A percentile compares a stretch with the other conserved stretches of the same genome.
Evolutionary conservation across 2,888 invertebrate species (phyloP).

Genomic region (Eulithis testata): DNA sequence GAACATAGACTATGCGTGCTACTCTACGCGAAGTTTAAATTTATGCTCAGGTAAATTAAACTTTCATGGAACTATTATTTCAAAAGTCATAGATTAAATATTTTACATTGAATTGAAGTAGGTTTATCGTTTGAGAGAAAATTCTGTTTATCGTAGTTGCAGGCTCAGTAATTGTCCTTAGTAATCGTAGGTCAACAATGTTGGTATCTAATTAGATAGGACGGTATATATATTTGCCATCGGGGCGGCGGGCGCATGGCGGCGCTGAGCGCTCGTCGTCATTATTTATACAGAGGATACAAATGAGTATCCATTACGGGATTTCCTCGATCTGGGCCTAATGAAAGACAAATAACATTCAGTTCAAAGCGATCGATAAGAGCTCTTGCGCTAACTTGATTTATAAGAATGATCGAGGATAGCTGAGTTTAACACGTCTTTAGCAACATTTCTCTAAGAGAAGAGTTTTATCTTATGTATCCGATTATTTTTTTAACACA

Average conservation of each 20-base stretch:
- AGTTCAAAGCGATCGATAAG: constrained; percentile 73
- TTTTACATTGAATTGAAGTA: no score
- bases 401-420: constrained; percentile 38
- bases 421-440: constrained; percentile 24
- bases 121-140: no score
- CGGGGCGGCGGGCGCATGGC: constrained; percentile 54
- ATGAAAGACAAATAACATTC: constrained; percentile 77
- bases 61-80: no score
- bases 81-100: no score
- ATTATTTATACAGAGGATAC: constrained; percentile 76
- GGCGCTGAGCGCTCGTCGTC: constrained; percentile 60
- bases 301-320: constrained; percentile 78
- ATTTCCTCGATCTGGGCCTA: constrained; percentile 75
- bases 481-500: no score
- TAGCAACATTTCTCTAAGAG: constrained; percentile 36
- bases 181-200: constrained; percentile 44
- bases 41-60: constrained; percentile 9
- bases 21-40: constrained; percentile 8
- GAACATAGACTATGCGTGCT: constrained; percentile 15
- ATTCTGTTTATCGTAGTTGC: no score
- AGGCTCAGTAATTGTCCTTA: background rate
- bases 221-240: constrained; percentile 64
- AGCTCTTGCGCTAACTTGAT: constrained; percentile 68
- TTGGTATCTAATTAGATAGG: constrained; percentile 62
- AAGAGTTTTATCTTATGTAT: no score